Base-by-base conservation (phyloP, 92 coral and sea anemone species). In the Porites divaricata region DNA sequence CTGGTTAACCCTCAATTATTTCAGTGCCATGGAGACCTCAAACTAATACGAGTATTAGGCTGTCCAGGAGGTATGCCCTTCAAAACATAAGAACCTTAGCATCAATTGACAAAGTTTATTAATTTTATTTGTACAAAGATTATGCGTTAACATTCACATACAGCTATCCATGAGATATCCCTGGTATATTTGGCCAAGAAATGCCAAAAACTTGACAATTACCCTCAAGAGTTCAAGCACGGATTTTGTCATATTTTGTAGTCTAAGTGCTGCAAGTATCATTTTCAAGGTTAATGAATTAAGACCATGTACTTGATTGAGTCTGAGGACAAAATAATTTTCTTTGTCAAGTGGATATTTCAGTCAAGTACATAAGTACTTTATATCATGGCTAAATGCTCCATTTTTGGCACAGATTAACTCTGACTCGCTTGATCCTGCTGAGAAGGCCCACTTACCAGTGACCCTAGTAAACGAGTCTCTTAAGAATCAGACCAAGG, bases 401-500 rank as follows among this genome's bases (percentile, higher is more conserved):
- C 45, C 45, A 35, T 50, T 22, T 28, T 71, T 17, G 48, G 61
- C 51, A n/a, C 78, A 82, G 79, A 15, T 81, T 66, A 48, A 22
- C 71, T 25, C 41, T 61, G 76, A 56, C 19, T 45, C 63, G 59
- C 62, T 24, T 25, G 71, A 72, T 15, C 59, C 72, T 16, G 41
- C 50, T 8, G 71, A 61, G 26, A 59, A 63, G 17, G 56, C 11
- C 1, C 69, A 41, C 62, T 63, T 81, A 13, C 79, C 62, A 2
- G 51, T 52, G 79, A 82, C 89, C 1, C 16, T 78, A 19, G 90
- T 82, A 79, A 91, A 94, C 61, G 90, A 81, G 51, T 82, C 87
- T 17, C 90, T 94, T 28, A 89, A 85, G 75, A 90, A 94, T 84
- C 98, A 94, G 72, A 94, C 98, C 17, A 94, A 94, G 77, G 93